phyloP scores from a whole-genome alignment of 2,888 invertebrate genomes.

The Diarsia mendica region DNA sequence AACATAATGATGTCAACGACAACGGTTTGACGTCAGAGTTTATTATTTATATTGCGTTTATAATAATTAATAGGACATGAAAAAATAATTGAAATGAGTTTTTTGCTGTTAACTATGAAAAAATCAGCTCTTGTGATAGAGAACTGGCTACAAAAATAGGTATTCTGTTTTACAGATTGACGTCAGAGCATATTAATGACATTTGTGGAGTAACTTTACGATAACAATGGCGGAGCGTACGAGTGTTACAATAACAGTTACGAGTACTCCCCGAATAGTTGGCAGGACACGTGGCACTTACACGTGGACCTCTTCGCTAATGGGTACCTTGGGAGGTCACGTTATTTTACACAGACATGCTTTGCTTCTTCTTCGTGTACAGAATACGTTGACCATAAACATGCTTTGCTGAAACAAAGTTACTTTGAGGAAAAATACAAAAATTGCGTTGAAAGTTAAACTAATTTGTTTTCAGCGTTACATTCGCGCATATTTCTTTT shows the following conservation, averaged over 20 bases:
- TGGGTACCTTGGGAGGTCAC: background rate
- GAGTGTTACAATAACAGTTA: conserved; percentile 30
- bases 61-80: conserved; percentile 39
- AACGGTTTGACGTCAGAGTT: conserved; percentile 59
- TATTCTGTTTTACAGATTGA: conserved; percentile 58
- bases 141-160: conserved; percentile 46
- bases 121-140: conserved; percentile 43
- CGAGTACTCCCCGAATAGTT: conserved; percentile 15
- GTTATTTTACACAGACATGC: background rate
- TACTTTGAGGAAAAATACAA: background rate
- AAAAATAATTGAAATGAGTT: conserved; percentile 36
- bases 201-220: conserved; percentile 51
- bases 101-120: conserved; percentile 24
- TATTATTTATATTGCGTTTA: conserved; percentile 35
- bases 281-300: background rate
- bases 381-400: background rate
- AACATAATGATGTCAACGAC: conserved; percentile 46
- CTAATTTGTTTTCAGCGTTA: background rate
- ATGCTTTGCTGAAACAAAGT: background rate
- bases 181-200: conserved; percentile 63
- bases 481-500: background rate
- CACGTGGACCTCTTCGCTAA: conserved; percentile 8
- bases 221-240: conserved; percentile 35
- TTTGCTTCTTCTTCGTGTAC: background rate
- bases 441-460: background rate